Base-by-base conservation (phyloP, 2,797 vertebrate species). In the Enteromius radiatus region DNA sequence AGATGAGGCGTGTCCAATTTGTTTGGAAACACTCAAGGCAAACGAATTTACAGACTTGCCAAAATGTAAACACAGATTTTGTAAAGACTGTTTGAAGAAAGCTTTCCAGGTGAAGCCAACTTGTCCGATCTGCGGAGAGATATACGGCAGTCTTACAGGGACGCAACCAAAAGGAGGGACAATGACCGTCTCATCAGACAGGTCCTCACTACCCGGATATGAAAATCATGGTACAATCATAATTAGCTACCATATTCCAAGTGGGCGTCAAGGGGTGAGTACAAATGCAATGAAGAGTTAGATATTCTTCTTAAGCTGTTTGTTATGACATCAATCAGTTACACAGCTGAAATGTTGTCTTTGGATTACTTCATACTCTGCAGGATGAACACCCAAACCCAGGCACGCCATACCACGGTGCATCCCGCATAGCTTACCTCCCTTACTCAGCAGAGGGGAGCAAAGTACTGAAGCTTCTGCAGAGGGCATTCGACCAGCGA, bases 51-150 rank as follows among this genome's bases (percentile, higher is more conserved):
- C 77, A 76, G 92, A 84, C 1, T 86, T 95, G 78, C 7, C 75
- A 23, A 87, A 3, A 28, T 95, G 95, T 87, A 91, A 92, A 31
- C 94, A 95, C 82, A 91, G 89, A 0, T 95, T 95, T 87, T 95
- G 95, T 84, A 88, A 19, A 76, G 74, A 26, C 9, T 95, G 95
- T 80, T 56, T 95, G 73, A 84, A 88, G 15, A 70, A 0, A 38
- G 94, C 95, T 5, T 95, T 95, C 14, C 36, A 71, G 4, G 85
- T 89, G 70, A 95, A 95, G 78, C 93, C 94, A 0, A 87, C 92
- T 0, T 95, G 94, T 67, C 94, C 95, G 0, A 89, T 89, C 0
- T 95, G 94, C 76, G 94, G 94, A 31, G 14, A 49, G 31, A 9
- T 95, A 5, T 94, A 94, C 1, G 93, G 94, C 0, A 65, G 67